Percentiles rank a stretch among this genome's conserved stretches.
Conservation (phyloP, 2,113 vertebrate species). For the Phaethon lepturus region DNA sequence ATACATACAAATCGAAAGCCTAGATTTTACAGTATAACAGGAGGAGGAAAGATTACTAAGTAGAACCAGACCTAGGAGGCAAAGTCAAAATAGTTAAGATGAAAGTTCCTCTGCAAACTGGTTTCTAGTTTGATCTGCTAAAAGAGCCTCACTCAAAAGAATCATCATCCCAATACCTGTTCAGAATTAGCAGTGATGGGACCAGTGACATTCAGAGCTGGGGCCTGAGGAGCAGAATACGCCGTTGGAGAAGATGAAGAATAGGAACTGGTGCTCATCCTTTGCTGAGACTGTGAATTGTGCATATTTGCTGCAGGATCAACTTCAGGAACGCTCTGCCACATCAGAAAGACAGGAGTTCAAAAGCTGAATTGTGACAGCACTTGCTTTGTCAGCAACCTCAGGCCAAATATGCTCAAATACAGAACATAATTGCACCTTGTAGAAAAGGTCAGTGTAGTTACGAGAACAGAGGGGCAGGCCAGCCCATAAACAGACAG, state of each 20-base stretch:
- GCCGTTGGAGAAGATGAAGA: conserved; percentile 71
- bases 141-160: background rate
- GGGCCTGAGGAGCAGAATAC: conserved; percentile 78
- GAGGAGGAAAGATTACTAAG: background rate
- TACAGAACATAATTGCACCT: conserved; percentile 43
- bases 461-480: background rate
- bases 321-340: conserved; percentile 87
- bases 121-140: background rate
- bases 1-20: background rate
- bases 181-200: conserved; percentile 92
- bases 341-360: conserved; percentile 30
- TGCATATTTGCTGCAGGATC: conserved; percentile 86
- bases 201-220: conserved; percentile 81
- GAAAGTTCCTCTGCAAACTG: background rate
- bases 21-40: background rate
- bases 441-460: conserved; percentile 42
- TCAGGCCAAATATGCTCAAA: conserved; percentile 18
- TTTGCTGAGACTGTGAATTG: conserved; percentile 80
- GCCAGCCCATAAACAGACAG: background rate
- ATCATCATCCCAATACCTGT: conserved; percentile 82
- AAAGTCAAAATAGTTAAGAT: background rate
- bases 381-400: conserved; percentile 47
- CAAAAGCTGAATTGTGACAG: conserved; percentile 11
- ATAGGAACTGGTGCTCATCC: conserved; percentile 71
- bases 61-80: background rate